These are phyloP conservation scores for Diloba caeruleocephala DNA, from an alignment of 2,888 invertebrate species.

Conservation along the genomic window DNA sequence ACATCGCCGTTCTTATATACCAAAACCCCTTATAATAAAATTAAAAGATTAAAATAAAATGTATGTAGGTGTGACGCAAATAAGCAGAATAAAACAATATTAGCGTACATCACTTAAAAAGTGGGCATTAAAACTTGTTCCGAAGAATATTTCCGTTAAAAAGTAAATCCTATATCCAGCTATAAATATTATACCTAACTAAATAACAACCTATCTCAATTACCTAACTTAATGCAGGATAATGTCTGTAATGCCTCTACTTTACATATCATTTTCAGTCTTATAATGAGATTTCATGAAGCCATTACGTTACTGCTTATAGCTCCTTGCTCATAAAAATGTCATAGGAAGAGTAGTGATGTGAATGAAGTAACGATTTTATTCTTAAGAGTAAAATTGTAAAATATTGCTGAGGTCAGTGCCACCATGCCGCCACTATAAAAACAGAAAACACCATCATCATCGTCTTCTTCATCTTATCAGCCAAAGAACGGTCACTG, in stretches of 20 bases:
- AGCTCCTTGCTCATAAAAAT: slow-evolving; percentile 27
- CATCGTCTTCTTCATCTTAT: no score
- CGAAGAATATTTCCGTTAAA: slow-evolving; percentile 1
- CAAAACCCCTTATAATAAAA: no score
- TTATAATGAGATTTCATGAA: slow-evolving; percentile 16
- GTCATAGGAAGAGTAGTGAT: slow-evolving; percentile 10
- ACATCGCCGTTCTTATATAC: no score
- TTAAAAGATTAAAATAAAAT: no score
- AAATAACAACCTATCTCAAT: slow-evolving; percentile 32
- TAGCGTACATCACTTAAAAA: no score
- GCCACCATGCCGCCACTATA: no score
- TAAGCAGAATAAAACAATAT: no score
- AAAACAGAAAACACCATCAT: no score
- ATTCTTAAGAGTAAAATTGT: background rate
- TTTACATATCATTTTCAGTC: slow-evolving; percentile 23
- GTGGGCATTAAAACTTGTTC: background rate
- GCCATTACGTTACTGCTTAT: slow-evolving; percentile 5
- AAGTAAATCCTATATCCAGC: slow-evolving; percentile 1
- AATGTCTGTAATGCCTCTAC: slow-evolving; percentile 13
- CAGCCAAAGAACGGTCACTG: no score
- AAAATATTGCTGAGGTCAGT: no score
- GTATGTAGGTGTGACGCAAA: no score
- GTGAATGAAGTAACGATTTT: background rate
- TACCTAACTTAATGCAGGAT: slow-evolving; percentile 21
- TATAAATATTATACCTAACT: slow-evolving; percentile 1